phyloP scores from a whole-genome alignment of 1,140 invertebrate species.

The Brachionus calyciflorus region DNA sequence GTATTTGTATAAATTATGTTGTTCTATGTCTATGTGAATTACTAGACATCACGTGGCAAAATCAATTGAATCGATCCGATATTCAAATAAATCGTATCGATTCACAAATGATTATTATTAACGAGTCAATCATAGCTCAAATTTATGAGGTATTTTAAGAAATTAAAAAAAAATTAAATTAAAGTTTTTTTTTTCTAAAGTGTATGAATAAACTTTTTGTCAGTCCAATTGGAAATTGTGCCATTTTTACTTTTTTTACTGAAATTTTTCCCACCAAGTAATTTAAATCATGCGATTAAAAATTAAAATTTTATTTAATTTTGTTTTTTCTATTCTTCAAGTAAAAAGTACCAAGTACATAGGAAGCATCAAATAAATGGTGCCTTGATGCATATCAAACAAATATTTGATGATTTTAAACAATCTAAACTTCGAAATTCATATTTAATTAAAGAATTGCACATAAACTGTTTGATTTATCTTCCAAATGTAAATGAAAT shows the following conservation, averaged over 20 bases:
- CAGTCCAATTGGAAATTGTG: conserved; percentile 27
- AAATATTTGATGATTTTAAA: conserved; percentile 38
- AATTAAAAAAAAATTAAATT: not conserved
- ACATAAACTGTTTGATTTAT: conserved; percentile 44
- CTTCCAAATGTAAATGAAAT: conserved; percentile 7
- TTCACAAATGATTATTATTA: not conserved
- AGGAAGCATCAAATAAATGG: conserved; percentile 43
- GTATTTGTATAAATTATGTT: conserved; percentile 31
- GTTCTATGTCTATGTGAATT: conserved; percentile 40
- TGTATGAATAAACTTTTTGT: conserved; percentile 35
- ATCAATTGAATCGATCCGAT: not conserved
- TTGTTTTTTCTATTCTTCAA: not conserved
- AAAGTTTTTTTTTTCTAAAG: not conserved
- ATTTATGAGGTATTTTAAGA: not conserved
- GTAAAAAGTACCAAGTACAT: conserved; percentile 29
- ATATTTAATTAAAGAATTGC: conserved; percentile 37
- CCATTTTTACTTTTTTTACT: conserved; percentile 39
- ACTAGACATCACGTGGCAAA: conserved; percentile 28
- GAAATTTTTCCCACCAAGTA: conserved; percentile 43
- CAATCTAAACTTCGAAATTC: conserved; percentile 17
- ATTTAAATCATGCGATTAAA: no score
- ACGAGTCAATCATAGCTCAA: conserved; percentile 4
- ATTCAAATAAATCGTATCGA: not conserved
- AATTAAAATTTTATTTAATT: no score
- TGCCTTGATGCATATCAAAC: conserved; percentile 39